Base-by-base conservation (phyloP, 1,140 invertebrate species). In the Solenopsis fugax region DNA sequence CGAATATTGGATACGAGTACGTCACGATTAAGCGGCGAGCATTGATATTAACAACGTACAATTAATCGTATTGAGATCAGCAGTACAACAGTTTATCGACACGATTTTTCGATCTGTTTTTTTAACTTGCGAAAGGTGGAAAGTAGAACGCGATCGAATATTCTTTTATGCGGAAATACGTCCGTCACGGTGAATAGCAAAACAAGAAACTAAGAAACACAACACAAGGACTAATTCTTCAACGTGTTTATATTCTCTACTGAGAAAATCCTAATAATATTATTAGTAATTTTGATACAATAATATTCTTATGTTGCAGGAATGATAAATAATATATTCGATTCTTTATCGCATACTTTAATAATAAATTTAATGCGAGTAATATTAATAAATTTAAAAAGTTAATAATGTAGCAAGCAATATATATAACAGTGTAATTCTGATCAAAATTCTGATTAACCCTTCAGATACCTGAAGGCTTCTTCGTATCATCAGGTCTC, bases 21-120 rank as follows among this genome's bases (percentile, higher is more conserved):
- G 29, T 64, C 24, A 64, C 41, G 5, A 78, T 48, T 64, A 48
- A 80, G 34, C 12, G 45, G 5, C 4, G 7, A 16, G 13, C 21
- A 45, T 41, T 64, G 21, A 60, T 21, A 1, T 77, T 48, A 77
- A 77, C 21, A 10, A 67, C 12, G 4, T 52, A 37, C 48, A 13
- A 80, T 67, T 80, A 16, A 37, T 78, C 18, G 21, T 1, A n/a
- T 48, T 48, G 10, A 56, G 29, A 78, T 65, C 34, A 48, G 45
- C 13, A 29, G 12, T 45, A 13, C 37, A 80, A 67, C 12, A 78
- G 9, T 65, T 78, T 48, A 78, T 80, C 21, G 16, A 1, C 7
- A 58, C 4, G 58, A 69, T 37, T 69, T 67, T 67, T 80, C 48
- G 13, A 69, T 21, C 5, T 37, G n/a, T 80, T 80, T 80, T 37